These are phyloP conservation scores for Tethea ocularis DNA, from an alignment of 2,888 invertebrate genomes.

Conservation along the genomic window DNA sequence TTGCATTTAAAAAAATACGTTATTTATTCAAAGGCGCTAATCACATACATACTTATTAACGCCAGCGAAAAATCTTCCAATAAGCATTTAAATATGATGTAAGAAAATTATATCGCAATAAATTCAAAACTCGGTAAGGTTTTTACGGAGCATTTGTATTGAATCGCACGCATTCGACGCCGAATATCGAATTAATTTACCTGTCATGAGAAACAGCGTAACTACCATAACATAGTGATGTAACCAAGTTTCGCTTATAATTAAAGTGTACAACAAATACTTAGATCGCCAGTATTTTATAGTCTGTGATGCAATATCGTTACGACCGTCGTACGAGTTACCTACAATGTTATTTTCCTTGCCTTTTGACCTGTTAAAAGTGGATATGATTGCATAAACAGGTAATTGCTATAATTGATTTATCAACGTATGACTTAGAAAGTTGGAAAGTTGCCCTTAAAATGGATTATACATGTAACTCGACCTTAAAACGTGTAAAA, in stretches of 20 bases:
- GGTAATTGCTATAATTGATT: background rate
- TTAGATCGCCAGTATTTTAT: background rate
- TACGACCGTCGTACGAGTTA: background rate
- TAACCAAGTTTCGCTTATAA: background rate
- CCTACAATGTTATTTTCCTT: conserved; percentile 1
- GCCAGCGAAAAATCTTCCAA: no score
- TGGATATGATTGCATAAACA: background rate
- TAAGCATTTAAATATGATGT: no score
- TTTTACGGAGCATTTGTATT: no score
- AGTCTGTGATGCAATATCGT: background rate
- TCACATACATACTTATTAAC: no score
- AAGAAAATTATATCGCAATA: no score
- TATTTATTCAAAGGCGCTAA: no score
- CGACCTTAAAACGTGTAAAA: no score
- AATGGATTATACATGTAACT: no score
- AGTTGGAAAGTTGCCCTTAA: no score
- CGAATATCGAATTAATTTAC: background rate
- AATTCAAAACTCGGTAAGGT: no score
- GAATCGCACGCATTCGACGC: background rate
- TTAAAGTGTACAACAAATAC: conserved; percentile 3
- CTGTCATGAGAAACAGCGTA: background rate
- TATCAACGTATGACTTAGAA: background rate
- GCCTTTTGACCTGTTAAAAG: background rate
- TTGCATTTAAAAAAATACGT: no score
- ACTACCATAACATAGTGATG: background rate